Conservation (phyloP, 2,113 vertebrate genomes). For the Tetrax tetrax region DNA sequence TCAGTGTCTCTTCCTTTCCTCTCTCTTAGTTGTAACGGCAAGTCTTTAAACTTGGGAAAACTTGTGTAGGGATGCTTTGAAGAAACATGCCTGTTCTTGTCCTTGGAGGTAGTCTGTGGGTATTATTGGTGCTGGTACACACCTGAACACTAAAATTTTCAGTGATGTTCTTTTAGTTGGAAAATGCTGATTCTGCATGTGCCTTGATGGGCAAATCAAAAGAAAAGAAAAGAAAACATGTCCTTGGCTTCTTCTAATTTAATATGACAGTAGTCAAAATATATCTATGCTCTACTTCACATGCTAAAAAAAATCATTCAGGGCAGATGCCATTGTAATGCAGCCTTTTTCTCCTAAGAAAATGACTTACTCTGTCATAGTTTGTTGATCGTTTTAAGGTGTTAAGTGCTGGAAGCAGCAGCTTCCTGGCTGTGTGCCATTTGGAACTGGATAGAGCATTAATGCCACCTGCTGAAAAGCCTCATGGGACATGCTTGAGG, state of each 20-base stretch:
- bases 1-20: neutral
- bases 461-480: conserved; percentile 67
- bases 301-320: conserved; percentile 20
- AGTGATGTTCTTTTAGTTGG: neutral
- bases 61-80: neutral
- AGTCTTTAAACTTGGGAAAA: neutral
- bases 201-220: neutral
- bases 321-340: conserved; percentile 27
- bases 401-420: neutral
- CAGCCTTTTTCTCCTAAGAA: conserved; percentile 35
- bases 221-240: neutral
- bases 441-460: conserved; percentile 16
- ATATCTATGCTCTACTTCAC: conserved; percentile 30
- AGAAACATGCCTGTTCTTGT: neutral
- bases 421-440: neutral
- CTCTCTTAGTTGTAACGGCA: neutral
- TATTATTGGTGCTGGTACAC: neutral
- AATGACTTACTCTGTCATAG: conserved; percentile 2
- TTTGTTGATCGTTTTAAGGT: conserved; percentile 56
- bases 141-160: neutral
- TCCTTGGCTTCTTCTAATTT: conserved; percentile 2
- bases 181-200: conserved; percentile 31
- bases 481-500: neutral
- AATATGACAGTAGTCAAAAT: neutral
- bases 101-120: neutral